Evolutionary conservation across 92 coral and sea anemone genomes (phyloP).

Genomic region (Bergia sp.): DNA sequence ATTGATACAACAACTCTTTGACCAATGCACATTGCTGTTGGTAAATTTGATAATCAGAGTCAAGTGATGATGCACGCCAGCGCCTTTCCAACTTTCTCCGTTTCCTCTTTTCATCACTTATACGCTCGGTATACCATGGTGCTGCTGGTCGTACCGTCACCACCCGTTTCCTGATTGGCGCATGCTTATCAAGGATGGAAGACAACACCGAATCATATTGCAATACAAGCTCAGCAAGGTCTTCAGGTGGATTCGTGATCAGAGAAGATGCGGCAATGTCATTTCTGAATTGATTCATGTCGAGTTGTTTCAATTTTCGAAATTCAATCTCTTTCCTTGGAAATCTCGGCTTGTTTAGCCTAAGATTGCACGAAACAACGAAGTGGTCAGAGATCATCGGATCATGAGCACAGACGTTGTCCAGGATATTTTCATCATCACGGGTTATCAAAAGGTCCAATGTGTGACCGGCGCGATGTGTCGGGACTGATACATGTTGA

Average conservation of each 20-base stretch:
- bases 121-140: conserved; percentile 21
- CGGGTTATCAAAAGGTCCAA: too few relatives aligned
- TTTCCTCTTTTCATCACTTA: conserved; percentile 7
- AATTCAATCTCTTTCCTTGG: too few relatives aligned
- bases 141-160: conserved; percentile 12
- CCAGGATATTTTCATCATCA: too few relatives aligned
- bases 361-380: too few relatives aligned
- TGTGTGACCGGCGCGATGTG: too few relatives aligned
- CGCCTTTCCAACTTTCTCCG: conserved; percentile 18
- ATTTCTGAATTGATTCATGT: background rate
- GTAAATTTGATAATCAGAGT: conserved; percentile 10
- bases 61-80: background rate
- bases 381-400: too few relatives aligned
- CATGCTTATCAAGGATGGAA: conserved; percentile 18
- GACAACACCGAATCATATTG: conserved; percentile 21
- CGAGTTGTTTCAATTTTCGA: too few relatives aligned
- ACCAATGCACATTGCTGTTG: conserved; percentile 8
- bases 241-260: conserved; percentile 2
- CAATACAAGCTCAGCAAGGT: conserved; percentile 11
- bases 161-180: conserved; percentile 20
- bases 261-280: conserved; percentile 15
- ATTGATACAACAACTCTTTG: conserved; percentile 10
- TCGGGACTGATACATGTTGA: too few relatives aligned
- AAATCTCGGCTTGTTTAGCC: too few relatives aligned
- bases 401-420: too few relatives aligned